Percentiles rank a stretch among this genome's conserved stretches.
These are phyloP conservation scores for Glyphotaelius pellucidus DNA, from an alignment of 2,888 invertebrate genomes.

Conservation along the genomic window DNA sequence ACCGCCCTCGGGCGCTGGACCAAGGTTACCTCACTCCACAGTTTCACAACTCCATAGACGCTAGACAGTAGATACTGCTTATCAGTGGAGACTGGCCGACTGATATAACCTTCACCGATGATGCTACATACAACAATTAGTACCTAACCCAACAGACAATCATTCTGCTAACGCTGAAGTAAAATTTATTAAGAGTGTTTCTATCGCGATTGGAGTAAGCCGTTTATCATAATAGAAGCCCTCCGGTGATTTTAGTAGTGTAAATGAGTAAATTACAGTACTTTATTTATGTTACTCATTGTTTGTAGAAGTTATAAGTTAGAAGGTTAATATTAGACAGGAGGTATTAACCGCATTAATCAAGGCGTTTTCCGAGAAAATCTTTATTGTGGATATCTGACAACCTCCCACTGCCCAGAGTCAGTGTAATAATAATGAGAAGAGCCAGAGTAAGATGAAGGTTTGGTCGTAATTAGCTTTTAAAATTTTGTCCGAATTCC, in stretches of 20 bases:
- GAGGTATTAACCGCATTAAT: too few species aligned
- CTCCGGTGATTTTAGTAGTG: neutral
- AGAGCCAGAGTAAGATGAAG: too few species aligned
- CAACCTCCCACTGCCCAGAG: too few species aligned
- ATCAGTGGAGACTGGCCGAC: neutral
- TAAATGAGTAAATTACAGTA: neutral
- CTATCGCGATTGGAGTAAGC: neutral
- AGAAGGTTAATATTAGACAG: neutral
- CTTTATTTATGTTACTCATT: neutral
- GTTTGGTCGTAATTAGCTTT: too few species aligned
- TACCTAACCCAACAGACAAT: neutral
- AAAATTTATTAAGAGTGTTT: neutral
- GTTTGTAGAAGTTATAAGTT: neutral
- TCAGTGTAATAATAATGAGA: too few species aligned
- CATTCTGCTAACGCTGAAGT: neutral
- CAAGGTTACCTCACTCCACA: constrained; percentile 23
- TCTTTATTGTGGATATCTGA: too few species aligned
- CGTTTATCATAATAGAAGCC: neutral
- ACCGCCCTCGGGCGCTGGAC: constrained; percentile 38
- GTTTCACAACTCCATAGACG: constrained; percentile 45
- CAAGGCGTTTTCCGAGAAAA: too few species aligned
- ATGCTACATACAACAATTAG: constrained; percentile 13
- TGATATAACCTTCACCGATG: constrained; percentile 39
- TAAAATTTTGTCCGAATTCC: too few species aligned
- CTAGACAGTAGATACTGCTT: constrained; percentile 25